phyloP scores from a whole-genome alignment of 2,113 vertebrate genomes.

The Forbesichthys papilliferus region DNA sequence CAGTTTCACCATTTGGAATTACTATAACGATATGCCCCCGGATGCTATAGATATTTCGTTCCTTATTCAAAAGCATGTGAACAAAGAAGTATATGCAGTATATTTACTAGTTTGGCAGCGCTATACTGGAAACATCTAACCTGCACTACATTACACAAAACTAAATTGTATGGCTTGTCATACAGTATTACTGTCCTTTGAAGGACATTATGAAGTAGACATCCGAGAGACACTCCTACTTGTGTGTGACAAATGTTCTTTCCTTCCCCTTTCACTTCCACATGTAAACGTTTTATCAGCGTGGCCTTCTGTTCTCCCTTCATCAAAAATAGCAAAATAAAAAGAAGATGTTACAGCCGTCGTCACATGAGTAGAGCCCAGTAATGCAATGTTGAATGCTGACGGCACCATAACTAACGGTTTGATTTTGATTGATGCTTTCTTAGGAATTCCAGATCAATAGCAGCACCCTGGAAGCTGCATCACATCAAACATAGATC shows the following conservation, averaged over 20 bases:
- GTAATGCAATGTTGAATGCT: neutral
- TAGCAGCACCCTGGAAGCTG: neutral
- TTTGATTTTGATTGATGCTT: neutral
- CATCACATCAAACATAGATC: slow-evolving; percentile 18
- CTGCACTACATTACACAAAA: neutral
- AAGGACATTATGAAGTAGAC: neutral
- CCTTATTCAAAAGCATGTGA: neutral
- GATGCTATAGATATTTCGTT: slow-evolving; percentile 19
- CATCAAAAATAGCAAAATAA: neutral
- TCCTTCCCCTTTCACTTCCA: slow-evolving; percentile 27
- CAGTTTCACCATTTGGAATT: neutral
- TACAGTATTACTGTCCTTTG: too few relatives aligned
- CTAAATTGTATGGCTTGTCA: neutral
- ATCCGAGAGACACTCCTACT: too few relatives aligned
- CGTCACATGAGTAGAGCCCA: slow-evolving; percentile 4
- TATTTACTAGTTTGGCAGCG: slow-evolving; percentile 13
- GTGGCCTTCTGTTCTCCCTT: slow-evolving; percentile 12
- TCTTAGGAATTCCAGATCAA: slow-evolving; percentile 12
- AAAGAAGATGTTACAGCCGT: slow-evolving; percentile 8
- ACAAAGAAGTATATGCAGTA: neutral
- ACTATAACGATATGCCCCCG: neutral
- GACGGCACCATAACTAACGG: neutral
- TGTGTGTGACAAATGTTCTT: neutral
- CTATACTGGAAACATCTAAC: slow-evolving; percentile 8
- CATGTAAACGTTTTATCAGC: slow-evolving; percentile 34